Conservation (phyloP, 2,888 invertebrate genomes). For the Dryocosmus kuriphilus region DNA sequence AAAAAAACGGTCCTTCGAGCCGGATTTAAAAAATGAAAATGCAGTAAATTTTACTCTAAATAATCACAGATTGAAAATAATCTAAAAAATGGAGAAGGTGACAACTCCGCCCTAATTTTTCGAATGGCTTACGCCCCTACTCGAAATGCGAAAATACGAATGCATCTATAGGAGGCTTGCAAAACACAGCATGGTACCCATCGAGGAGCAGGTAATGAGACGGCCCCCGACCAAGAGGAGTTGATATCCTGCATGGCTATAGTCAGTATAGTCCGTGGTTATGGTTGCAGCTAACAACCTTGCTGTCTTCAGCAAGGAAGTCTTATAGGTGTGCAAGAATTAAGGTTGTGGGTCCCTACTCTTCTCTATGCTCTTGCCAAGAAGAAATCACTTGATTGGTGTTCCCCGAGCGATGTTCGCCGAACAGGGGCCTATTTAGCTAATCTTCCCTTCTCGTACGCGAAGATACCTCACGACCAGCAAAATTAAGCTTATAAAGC, state of each 20-base stretch:
- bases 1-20: too few relatives aligned
- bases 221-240: conserved; percentile 77
- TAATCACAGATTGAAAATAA: background rate
- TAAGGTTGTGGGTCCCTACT: conserved; percentile 55
- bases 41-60: background rate
- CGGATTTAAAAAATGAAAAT: too few relatives aligned
- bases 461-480: conserved; percentile 55
- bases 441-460: conserved; percentile 63
- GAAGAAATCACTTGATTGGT: conserved; percentile 59
- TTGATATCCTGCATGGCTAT: conserved; percentile 60
- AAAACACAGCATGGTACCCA: conserved; percentile 75
- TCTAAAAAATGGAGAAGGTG: background rate
- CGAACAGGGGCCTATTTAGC: conserved; percentile 67
- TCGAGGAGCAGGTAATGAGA: conserved; percentile 75
- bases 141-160: conserved; percentile 42
- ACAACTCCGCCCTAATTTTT: background rate
- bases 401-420: conserved; percentile 54
- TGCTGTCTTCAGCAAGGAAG: conserved; percentile 40
- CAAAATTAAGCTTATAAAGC: conserved; percentile 59
- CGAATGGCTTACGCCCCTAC: conserved; percentile 40
- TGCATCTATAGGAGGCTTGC: conserved; percentile 65
- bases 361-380: conserved; percentile 56
- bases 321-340: conserved; percentile 54
- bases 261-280: conserved; percentile 62
- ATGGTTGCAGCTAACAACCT: conserved; percentile 64